A percentile compares a stretch with the other conserved stretches of the same genome.
Evolutionary conservation across 2,888 invertebrate genomes (phyloP).

Genomic region (Drosophila leonis): DNA sequence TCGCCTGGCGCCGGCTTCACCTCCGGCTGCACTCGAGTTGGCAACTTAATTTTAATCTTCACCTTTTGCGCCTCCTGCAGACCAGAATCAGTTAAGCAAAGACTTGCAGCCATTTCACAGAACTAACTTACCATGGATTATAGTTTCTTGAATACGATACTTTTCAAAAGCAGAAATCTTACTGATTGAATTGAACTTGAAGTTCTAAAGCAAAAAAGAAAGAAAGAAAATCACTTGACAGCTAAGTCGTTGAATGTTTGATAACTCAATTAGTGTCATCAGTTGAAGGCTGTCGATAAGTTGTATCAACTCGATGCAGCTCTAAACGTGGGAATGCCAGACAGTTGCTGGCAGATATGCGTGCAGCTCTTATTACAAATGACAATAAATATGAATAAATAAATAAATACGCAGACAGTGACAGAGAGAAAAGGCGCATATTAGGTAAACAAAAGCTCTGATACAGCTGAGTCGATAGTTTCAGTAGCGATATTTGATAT

Average conservation of each 20-base stretch:
- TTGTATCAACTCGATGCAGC: background rate
- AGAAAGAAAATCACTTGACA: background rate
- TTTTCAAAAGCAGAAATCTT: background rate
- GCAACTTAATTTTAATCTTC: constrained; percentile 7
- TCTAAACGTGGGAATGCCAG: background rate
- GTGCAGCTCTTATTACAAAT: too few species aligned
- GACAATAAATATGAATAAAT: background rate
- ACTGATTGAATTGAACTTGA: background rate
- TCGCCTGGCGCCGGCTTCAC: constrained; percentile 30
- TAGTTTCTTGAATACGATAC: background rate
- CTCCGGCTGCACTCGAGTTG: constrained; percentile 37
- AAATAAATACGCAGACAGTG: background rate
- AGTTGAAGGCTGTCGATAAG: background rate
- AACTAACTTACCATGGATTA: constrained; percentile 1
- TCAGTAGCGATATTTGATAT: background rate
- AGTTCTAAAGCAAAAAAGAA: background rate
- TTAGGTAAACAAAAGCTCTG: background rate
- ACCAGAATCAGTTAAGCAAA: too few species aligned
- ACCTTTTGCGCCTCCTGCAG: constrained; percentile 1
- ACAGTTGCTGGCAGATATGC: too few species aligned
- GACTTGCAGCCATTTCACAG: rapidly evolving
- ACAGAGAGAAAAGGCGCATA: too few species aligned
- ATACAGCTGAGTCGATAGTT: background rate
- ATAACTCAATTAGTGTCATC: too few species aligned
- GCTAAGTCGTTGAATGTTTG: background rate